A percentile compares a stretch with the other conserved stretches of the same genome.
Evolutionary conservation across 2,797 vertebrate genomes (phyloP).

Genomic region (Zenarchopterus dispar): DNA sequence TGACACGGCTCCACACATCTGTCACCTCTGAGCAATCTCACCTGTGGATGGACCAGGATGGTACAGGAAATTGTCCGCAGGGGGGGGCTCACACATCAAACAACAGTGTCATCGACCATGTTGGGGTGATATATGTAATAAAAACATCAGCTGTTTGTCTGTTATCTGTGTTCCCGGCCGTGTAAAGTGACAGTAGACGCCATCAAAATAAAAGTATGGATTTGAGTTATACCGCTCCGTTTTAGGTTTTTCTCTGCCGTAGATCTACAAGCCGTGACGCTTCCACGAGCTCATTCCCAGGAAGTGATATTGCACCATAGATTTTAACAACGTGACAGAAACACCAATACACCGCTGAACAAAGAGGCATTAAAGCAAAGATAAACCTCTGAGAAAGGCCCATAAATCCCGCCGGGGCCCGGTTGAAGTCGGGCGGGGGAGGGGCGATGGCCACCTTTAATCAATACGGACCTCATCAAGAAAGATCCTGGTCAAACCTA

Average conservation of each 20-base stretch:
- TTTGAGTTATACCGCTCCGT: conserved; percentile 62
- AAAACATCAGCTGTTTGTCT: conserved; percentile 27
- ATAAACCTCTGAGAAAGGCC: conserved; percentile 75
- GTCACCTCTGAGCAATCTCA: conserved; percentile 43
- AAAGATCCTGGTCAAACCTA: conserved; percentile 50
- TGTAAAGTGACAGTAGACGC: conserved; percentile 31
- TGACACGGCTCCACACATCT: conserved; percentile 41
- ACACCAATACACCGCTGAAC: conserved; percentile 80
- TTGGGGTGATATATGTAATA: conserved; percentile 39
- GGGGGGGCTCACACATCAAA: conserved; percentile 20
- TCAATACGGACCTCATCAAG: conserved; percentile 78
- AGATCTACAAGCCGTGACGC: conserved; percentile 74
- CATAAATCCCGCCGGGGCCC: conserved; percentile 67
- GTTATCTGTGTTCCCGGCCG: conserved; percentile 44
- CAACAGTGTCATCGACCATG: conserved; percentile 28
- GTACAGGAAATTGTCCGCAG: conserved; percentile 48
- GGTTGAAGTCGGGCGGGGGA: conserved; percentile 66
- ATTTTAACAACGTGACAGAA: conserved; percentile 80
- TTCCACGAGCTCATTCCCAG: conserved; percentile 75
- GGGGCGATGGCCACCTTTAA: conserved; percentile 69
- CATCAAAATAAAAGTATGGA: conserved; percentile 67
- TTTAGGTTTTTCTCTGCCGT: conserved; percentile 65
- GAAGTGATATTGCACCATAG: conserved; percentile 80
- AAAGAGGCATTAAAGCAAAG: conserved; percentile 81
- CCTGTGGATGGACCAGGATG: conserved; percentile 38